Evolutionary conservation across 2,888 invertebrate genomes (phyloP).

Genomic region (Liodrosophila aerea): DNA sequence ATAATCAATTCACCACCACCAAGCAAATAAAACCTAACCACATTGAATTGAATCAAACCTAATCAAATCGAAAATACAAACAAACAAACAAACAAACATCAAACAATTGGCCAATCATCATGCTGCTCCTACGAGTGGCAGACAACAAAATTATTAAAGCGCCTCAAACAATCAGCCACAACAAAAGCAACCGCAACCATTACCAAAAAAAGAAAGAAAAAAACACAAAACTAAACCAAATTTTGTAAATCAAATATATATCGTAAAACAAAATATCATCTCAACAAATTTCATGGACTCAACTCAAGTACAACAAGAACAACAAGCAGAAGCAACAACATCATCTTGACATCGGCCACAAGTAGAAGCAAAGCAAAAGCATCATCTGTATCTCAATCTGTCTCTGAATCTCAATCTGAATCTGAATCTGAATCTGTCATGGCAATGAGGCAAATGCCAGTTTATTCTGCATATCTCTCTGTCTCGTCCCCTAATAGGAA

Average conservation of each 20-base stretch:
- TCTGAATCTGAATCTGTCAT: background rate
- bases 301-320: too few species aligned
- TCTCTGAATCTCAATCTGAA: background rate
- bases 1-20: background rate
- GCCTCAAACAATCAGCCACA: conserved; percentile 23
- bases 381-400: background rate
- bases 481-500: conserved; percentile 71
- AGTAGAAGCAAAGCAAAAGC: conserved; percentile 3
- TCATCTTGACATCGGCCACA: too few species aligned
- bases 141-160: conserved; percentile 27
- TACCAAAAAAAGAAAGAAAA: conserved; percentile 19
- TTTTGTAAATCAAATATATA: background rate
- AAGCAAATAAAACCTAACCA: conserved; percentile 2
- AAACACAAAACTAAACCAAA: conserved; percentile 3
- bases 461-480: conserved; percentile 43
- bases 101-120: conserved; percentile 51
- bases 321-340: too few species aligned
- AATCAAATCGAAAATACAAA: conserved; percentile 7
- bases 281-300: conserved; percentile 20
- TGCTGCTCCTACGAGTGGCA: conserved; percentile 4
- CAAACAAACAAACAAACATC: conserved; percentile 25
- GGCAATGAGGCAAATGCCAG: conserved; percentile 1
- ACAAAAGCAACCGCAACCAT: conserved; percentile 31
- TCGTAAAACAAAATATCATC: conserved; percentile 24
- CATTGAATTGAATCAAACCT: background rate